phyloP scores from a whole-genome alignment of 2,797 vertebrate genomes.

The Poeciliopsis gracilis region DNA sequence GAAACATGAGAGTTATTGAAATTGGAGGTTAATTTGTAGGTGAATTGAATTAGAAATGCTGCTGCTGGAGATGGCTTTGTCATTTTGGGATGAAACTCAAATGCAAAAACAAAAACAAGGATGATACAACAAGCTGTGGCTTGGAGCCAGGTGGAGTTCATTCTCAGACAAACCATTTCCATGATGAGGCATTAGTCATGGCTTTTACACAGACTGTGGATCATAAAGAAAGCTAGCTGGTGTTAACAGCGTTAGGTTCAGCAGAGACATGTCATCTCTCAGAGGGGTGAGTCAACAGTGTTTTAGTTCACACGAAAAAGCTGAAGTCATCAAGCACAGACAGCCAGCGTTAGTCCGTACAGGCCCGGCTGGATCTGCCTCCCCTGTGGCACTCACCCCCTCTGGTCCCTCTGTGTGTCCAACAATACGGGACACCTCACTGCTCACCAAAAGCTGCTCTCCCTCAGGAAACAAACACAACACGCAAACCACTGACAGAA shows the following conservation, averaged over 20 bases:
- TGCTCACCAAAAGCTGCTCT: slow-evolving; percentile 74
- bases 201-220: slow-evolving; percentile 5
- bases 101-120: slow-evolving; percentile 11
- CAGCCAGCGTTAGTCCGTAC: slow-evolving; percentile 47
- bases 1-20: neutral
- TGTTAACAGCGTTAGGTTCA: slow-evolving; percentile 10
- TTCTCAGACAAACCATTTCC: slow-evolving; percentile 17
- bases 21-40: neutral
- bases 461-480: slow-evolving; percentile 79
- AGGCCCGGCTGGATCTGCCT: slow-evolving; percentile 16
- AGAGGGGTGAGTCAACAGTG: slow-evolving; percentile 24
- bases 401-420: slow-evolving; percentile 63
- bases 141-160: slow-evolving; percentile 2
- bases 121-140: slow-evolving; percentile 7
- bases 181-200: neutral
- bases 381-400: slow-evolving; percentile 75
- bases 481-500: slow-evolving; percentile 54
- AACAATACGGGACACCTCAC: slow-evolving; percentile 55
- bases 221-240: slow-evolving; percentile 24
- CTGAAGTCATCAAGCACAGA: slow-evolving; percentile 41
- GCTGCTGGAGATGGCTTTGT: neutral
- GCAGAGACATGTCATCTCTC: slow-evolving; percentile 17
- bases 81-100: slow-evolving; percentile 52
- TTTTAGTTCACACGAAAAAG: slow-evolving; percentile 50
- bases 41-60: neutral